These are phyloP conservation scores for Antheraea assamensis DNA, from an alignment of 2,888 invertebrate species.

Conservation along the genomic window DNA sequence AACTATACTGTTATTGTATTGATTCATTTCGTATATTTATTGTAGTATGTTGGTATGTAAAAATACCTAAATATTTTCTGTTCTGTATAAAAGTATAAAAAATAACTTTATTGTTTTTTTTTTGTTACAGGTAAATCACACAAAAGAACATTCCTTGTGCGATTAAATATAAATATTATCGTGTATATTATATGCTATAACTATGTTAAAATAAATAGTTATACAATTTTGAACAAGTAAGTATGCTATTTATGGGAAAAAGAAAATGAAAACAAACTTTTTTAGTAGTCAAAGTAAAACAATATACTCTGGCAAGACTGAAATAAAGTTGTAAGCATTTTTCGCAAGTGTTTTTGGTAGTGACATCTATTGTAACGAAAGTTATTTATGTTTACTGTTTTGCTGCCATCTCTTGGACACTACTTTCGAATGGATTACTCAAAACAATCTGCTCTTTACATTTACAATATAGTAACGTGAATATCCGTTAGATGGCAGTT, in stretches of 20 bases:
- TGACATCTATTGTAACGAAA: background rate
- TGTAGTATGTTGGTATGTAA: too few species aligned
- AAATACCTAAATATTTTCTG: too few species aligned
- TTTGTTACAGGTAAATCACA: slow-evolving; percentile 1
- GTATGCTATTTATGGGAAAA: background rate
- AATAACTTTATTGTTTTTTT: background rate
- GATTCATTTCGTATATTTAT: background rate
- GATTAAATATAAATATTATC: background rate
- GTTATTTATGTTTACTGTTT: background rate
- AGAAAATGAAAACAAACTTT: background rate
- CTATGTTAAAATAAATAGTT: background rate
- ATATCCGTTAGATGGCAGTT: background rate
- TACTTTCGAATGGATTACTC: background rate
- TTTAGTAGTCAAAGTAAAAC: background rate
- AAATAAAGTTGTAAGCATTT: background rate
- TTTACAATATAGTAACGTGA: background rate
- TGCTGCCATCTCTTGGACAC: background rate
- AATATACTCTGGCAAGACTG: background rate
- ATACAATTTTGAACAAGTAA: background rate
- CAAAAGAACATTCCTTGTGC: background rate
- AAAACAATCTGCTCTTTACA: background rate
- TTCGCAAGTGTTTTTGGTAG: background rate
- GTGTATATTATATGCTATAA: too few species aligned
- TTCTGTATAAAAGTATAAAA: background rate
- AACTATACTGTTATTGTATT: background rate